Evolutionary conservation across 1,140 invertebrate species (phyloP), one percentile per base, ranked within the genome.

Genomic region (Rhyacophila brunnea): DNA sequence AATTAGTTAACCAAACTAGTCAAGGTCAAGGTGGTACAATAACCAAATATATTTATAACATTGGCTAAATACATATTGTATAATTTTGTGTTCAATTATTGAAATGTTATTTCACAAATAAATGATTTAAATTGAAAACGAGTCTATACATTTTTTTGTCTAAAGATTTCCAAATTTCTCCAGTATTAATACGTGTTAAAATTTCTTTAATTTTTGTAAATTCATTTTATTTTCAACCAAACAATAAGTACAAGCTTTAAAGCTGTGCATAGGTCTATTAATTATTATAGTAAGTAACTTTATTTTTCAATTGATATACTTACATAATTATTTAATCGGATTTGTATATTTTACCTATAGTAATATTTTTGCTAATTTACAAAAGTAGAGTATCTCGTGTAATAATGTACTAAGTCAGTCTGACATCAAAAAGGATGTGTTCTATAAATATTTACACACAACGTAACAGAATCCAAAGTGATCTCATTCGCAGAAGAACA

Each of bases 291-390:
- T 5, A 28, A 28, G 23, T 28, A 28, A 28, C 23, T 28, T 28
- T n/a, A n/a, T n/a, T n/a, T 49, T 28, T 28, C 23, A 28, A 28
- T 28, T 28, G 23, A 28, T 28, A 9, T n/a, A n/a, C n/a, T 52
- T 55, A 55, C 43, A 55, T 18, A 48, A 57, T 57, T 48, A 58
- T 48, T 53, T 53, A 38, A 6, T 45, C 47, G 35, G 53, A 58
- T 52, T 64, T 60, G 54, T 64, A 64, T 60, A 64, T 60, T 64
- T 28, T 64, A 60, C 57, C 62, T 64, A 64, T 58, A 60, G 62
- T 60, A 64, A 60, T 51, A 53, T 58, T 58, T 57, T 57, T 42
- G 54, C 52, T 64, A 64, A 64, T 59, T 43, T 64, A 64, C 58
- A 64, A 64, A 64, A 59, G 56, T 59, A 60, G 51, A 55, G 40